Conservation (phyloP, 2,797 vertebrate species). For the Ptychadena robeensis region DNA sequence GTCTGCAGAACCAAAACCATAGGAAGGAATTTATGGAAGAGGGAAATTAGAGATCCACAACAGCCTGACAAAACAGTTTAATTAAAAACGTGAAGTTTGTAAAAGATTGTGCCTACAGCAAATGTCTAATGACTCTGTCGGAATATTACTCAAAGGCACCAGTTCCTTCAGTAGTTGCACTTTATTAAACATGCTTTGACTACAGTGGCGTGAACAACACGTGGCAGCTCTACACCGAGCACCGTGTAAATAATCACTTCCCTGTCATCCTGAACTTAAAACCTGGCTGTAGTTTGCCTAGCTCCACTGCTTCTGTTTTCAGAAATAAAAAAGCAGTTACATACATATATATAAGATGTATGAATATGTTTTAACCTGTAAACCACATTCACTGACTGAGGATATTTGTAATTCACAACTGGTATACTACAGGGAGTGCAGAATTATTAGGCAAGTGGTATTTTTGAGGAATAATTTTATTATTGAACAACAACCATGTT, state of each 20-base stretch:
- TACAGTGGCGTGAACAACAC: slow-evolving; percentile 8
- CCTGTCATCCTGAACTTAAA: not conserved
- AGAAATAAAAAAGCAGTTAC: not conserved
- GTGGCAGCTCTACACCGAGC: not conserved
- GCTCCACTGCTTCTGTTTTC: not conserved
- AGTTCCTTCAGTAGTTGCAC: slow-evolving; percentile 45
- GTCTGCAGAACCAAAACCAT: slow-evolving; percentile 39
- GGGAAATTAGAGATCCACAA: slow-evolving; percentile 31
- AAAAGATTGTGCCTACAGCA: slow-evolving; percentile 28
- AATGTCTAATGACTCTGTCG: slow-evolving; percentile 32
- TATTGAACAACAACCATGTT: too few species aligned
- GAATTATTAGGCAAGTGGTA: too few species aligned
- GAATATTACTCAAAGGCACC: slow-evolving; percentile 3
- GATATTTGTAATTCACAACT: too few species aligned
- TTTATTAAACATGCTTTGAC: slow-evolving; percentile 54
- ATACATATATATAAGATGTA: not conserved
- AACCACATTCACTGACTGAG: too few species aligned
- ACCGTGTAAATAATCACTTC: not conserved
- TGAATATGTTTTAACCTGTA: too few species aligned
- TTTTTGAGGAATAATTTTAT: too few species aligned
- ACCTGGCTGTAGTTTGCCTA: not conserved
- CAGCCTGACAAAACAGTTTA: slow-evolving; percentile 19
- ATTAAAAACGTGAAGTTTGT: slow-evolving; percentile 12
- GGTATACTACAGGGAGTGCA: too few species aligned
- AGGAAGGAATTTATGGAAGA: not conserved